A percentile compares a stretch with the other conserved stretches of the same genome.
phyloP scores from a whole-genome alignment of 2,113 vertebrate genomes.

The Jacana jacana region DNA sequence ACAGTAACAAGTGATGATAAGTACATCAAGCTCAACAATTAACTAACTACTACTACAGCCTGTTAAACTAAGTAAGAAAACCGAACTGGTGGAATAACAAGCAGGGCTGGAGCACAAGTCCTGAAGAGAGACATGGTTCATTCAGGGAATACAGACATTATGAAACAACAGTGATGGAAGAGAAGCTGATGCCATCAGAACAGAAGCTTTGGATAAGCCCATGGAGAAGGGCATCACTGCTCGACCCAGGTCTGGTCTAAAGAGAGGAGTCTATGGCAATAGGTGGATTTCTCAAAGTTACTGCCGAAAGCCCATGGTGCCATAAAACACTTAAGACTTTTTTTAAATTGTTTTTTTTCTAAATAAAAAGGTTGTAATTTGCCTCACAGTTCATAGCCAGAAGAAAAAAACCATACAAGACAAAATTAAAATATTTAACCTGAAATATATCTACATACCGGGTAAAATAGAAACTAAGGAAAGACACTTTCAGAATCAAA shows the following conservation, averaged over 20 bases:
- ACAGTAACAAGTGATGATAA: neutral
- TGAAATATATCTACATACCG: neutral
- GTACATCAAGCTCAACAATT: neutral
- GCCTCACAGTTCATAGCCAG: neutral
- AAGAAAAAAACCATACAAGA: neutral
- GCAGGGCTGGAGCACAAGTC: neutral
- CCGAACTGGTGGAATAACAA: neutral
- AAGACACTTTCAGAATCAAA: neutral
- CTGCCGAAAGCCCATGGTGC: neutral
- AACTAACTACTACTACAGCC: neutral
- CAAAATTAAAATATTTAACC: neutral
- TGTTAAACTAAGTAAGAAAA: neutral
- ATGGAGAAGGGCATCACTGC: neutral
- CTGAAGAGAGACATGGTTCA: neutral
- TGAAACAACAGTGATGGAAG: neutral
- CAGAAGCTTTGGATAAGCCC: neutral
- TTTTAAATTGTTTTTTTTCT: neutral
- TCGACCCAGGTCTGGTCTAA: neutral
- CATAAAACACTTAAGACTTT: neutral
- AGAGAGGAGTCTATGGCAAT: neutral
- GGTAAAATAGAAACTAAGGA: neutral
- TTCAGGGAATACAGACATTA: neutral
- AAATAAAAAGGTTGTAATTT: neutral
- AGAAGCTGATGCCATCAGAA: neutral
- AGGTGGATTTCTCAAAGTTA: neutral